Percentiles rank a stretch among this genome's conserved stretches.
Evolutionary conservation across 2,888 invertebrate genomes (phyloP).

Genomic region (Xylota sylvarum): DNA sequence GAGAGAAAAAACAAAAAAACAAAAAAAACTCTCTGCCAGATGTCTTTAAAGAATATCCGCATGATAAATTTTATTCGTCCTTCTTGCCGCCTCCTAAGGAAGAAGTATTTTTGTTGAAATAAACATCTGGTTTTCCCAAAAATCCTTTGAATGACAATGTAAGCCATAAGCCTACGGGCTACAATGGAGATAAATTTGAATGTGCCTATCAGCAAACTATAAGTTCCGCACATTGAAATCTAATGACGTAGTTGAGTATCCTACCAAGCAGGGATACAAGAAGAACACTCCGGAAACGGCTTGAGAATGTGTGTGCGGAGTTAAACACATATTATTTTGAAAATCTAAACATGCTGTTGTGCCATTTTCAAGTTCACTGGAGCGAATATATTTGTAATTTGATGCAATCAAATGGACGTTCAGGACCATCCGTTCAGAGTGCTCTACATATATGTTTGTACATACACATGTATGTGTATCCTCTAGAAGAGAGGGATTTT

Average conservation of each 20-base stretch:
- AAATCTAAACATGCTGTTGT: slow-evolving; percentile 73
- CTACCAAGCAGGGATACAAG: background rate
- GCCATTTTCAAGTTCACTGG: slow-evolving; percentile 75
- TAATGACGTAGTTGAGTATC: slow-evolving; percentile 62
- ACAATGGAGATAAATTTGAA: slow-evolving; percentile 58
- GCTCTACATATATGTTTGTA: background rate
- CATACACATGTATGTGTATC: background rate
- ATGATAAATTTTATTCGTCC: slow-evolving; percentile 35
- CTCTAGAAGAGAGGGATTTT: slow-evolving; percentile 5
- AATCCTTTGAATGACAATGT: slow-evolving; percentile 23
- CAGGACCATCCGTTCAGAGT: slow-evolving; percentile 11
- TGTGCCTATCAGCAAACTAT: slow-evolving; percentile 63
- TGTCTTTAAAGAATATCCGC: slow-evolving; percentile 21
- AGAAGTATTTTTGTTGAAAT: background rate
- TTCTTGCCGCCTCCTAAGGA: too few relatives aligned
- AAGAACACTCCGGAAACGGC: background rate
- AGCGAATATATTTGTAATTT: slow-evolving; percentile 71
- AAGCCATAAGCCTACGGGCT: slow-evolving; percentile 26
- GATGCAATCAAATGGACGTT: slow-evolving; percentile 72
- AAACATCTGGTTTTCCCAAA: slow-evolving; percentile 38
- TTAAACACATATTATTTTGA: slow-evolving; percentile 50
- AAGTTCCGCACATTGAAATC: slow-evolving; percentile 70
- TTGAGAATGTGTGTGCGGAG: background rate
- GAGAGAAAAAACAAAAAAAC: background rate
- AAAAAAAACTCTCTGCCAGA: slow-evolving; percentile 13